Evolutionary conservation across 2,888 invertebrate species (phyloP).

Genomic region (Camponotus fellah): DNA sequence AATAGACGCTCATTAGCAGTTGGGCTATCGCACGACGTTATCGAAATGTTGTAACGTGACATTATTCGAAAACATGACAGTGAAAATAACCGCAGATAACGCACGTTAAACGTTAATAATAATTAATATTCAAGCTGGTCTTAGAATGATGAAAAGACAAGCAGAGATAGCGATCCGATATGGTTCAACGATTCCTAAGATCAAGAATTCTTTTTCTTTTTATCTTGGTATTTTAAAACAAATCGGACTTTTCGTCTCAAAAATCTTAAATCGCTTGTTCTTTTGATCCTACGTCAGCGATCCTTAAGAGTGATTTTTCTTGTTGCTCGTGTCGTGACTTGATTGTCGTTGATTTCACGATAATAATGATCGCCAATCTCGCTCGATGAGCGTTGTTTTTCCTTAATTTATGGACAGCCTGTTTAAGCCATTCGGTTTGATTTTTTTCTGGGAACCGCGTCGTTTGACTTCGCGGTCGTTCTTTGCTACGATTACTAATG

Average conservation of each 20-base stretch:
- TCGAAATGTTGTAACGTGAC: neutral
- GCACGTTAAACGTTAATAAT: neutral
- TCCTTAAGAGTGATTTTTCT: slow-evolving; percentile 11
- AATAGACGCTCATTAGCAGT: neutral
- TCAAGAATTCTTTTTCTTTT: neutral
- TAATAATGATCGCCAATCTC: slow-evolving; percentile 21
- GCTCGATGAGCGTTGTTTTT: slow-evolving; percentile 4
- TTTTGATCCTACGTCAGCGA: neutral
- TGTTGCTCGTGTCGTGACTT: slow-evolving; percentile 9
- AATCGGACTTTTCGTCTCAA: neutral
- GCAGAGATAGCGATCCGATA: neutral
- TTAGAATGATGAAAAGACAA: neutral
- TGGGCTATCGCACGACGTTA: neutral
- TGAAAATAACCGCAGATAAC: neutral
- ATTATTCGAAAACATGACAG: neutral
- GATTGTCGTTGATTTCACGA: slow-evolving; percentile 13
- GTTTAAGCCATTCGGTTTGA: neutral
- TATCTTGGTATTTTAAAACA: neutral
- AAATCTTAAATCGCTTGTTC: slow-evolving; percentile 1
- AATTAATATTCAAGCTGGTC: neutral
- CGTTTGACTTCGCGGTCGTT: neutral
- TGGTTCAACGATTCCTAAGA: neutral
- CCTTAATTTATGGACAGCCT: slow-evolving; percentile 7
- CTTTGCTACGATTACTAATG: slow-evolving; percentile 15
- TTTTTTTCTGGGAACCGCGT: neutral